phyloP scores from a whole-genome alignment of 2,113 vertebrate species.

The Synchiropus splendidus region DNA sequence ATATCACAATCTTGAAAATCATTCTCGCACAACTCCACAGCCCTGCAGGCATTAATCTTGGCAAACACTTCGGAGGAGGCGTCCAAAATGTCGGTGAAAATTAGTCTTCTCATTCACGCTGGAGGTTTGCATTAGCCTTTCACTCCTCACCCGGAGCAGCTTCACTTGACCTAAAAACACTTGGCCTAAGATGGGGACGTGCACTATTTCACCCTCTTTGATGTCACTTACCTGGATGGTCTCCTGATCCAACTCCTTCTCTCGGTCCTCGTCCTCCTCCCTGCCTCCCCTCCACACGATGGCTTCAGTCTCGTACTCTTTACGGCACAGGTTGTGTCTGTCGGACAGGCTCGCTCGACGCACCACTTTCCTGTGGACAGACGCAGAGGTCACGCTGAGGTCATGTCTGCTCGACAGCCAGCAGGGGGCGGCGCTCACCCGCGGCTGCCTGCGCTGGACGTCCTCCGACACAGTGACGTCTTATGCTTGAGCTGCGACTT shows the following conservation, averaged over 20 bases:
- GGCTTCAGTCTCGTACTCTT: slow-evolving; percentile 94
- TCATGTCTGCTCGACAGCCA: slow-evolving; percentile 13
- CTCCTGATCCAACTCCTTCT: slow-evolving; percentile 82
- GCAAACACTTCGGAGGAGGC: too few relatives aligned
- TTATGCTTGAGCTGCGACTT: slow-evolving; percentile 96
- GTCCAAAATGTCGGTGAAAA: too few relatives aligned
- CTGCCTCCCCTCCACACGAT: slow-evolving; percentile 86
- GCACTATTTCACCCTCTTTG: too few relatives aligned
- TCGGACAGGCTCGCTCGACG: slow-evolving; percentile 90
- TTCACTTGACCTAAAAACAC: too few relatives aligned
- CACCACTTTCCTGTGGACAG: slow-evolving; percentile 82
- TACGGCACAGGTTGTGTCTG: slow-evolving; percentile 88
- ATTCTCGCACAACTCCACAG: too few relatives aligned
- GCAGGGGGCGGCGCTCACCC: slow-evolving; percentile 75
- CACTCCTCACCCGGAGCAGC: too few relatives aligned
- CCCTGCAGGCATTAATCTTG: too few relatives aligned
- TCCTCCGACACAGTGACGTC: slow-evolving; percentile 87
- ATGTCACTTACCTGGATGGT: slow-evolving; percentile 76
- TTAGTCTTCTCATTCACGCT: too few relatives aligned
- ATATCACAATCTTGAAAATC: too few relatives aligned
- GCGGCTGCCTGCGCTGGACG: slow-evolving; percentile 89
- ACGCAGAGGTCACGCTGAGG: background rate
- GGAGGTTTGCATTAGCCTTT: too few relatives aligned
- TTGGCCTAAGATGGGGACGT: too few relatives aligned
- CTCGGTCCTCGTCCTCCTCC: slow-evolving; percentile 69